Base-by-base conservation (phyloP, 2,113 vertebrate genomes). In the Arizona elegans region DNA sequence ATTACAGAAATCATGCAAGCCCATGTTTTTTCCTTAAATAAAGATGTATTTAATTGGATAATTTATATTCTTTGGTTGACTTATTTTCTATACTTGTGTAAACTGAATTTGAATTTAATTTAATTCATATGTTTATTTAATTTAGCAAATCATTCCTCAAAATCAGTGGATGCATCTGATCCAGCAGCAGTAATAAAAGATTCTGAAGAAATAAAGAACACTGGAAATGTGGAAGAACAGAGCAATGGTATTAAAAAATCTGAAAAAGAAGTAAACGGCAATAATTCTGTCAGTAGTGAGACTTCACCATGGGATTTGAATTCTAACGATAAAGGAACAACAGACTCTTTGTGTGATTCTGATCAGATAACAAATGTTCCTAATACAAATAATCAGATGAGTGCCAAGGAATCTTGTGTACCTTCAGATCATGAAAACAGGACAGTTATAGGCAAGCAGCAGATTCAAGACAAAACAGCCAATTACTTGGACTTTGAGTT, bases 401-500 rank as follows among this genome's bases (percentile, higher is more conserved):
- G 93, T 86, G 59, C 55, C 26, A 97, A 96, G 70, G 98, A 96
- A 75, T 26, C 93, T 38, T 95, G n/a, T 0, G 86, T 3, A 0
- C 92, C 87, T 70, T n/a, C 87, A 88, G 97, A 95, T 38, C 90
- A 92, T 12, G 89, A 88, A 24, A 94, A 95, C 10, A 91, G n/a
- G 89, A 94, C 89, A 8, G 75, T 29, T 29, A 6, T 6, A 1
- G 95, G 94, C 8, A 95, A 94, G 47, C 96, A 89, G 47, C 90
- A 95, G 9, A 2, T 88, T 21, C 97, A 93, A 55, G 96, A 95
- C 29, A 90, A 93, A 26, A 6, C 75, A 3, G 93, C 95, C 62
- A 97, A 97, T 62, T 98, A 98, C 65, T 95, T 99, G 93, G 99
- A 99, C 93, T 99, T 99, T 95, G 98, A 99, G 55, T 96, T 99